Evolutionary conservation across 1,140 invertebrate species (phyloP), one percentile per base, ranked within the genome.

Genomic region (Heliconius hermathena): DNA sequence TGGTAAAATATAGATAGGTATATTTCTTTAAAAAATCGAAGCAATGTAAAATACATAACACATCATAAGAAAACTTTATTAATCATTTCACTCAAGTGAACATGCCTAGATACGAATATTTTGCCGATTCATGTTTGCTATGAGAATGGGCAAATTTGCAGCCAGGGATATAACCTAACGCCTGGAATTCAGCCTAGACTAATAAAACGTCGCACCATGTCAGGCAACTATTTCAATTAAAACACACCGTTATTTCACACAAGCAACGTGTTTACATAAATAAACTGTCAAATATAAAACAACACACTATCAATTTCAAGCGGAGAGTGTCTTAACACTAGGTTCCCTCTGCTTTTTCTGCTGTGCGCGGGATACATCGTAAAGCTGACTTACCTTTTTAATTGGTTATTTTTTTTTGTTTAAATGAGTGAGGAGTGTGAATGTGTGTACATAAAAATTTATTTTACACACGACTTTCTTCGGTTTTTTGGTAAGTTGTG

Each of bases 71-170:
- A 57, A 57, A 57, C 6, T n/a, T 57, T 57, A 57, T 9, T 18
- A 9, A n/a, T 6, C 20, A 57, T n/a, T n/a, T 57, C 54, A 9
- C 8, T 22, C n/a, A 22, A 57, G 54, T 57, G 2, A 57, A 57
- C n/a, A 57, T 57, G 20, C 18, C 2, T 20, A 5, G 49, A 16
- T 2, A 57, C 1, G 54, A 57, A 57, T 57, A 18, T 52, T 52
- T 52, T 18, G 49, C 18, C n/a, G 54, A 26, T 66, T 66, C 1
- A 66, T 66, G 22, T 26, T 26, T 8, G 11, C 9, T 29, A 29
- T 66, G 60, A 49, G n/a, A 77, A 33, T 66, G 79, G 71, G 38
- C 26, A 72, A 73, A 77, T 73, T n/a, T 46, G 22, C 26, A 76
- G 60, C 3, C 11, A 29, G 60, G 20, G n/a, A 57, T 22, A 57